These are phyloP conservation scores for Schlechtendalia chinensis DNA, from an alignment of 1,140 invertebrate species.

Conservation along the genomic window DNA sequence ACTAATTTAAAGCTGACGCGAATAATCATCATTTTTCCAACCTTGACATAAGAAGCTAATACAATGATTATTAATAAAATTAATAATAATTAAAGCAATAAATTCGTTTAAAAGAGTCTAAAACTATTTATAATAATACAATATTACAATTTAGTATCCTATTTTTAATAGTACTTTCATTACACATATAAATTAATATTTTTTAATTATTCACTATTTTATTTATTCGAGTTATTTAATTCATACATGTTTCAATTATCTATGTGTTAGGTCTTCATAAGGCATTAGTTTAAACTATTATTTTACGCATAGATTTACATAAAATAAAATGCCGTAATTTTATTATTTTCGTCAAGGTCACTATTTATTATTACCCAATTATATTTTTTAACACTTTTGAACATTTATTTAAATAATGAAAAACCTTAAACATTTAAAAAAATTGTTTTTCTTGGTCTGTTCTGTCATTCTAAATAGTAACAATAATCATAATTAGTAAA, in stretches of 20 bases:
- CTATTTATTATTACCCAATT: too few relatives aligned
- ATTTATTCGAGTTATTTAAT: too few relatives aligned
- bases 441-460: background rate
- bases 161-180: background rate
- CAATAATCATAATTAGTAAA: conserved; percentile 45
- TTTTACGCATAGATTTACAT: too few relatives aligned
- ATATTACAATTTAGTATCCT: background rate
- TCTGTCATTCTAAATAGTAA: background rate
- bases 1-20: background rate
- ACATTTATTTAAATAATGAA: background rate
- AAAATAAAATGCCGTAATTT: too few relatives aligned
- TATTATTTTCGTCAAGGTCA: too few relatives aligned
- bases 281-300: too few relatives aligned
- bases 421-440: background rate
- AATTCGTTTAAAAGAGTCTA: background rate
- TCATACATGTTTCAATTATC: too few relatives aligned
- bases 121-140: background rate
- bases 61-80: too few relatives aligned
- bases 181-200: too few relatives aligned
- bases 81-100: background rate
- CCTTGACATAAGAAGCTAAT: conserved; percentile 23
- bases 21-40: background rate
- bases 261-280: too few relatives aligned
- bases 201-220: too few relatives aligned
- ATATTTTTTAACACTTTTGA: background rate